phyloP scores from a whole-genome alignment of 2,888 invertebrate genomes.

The Euproctis similis region DNA sequence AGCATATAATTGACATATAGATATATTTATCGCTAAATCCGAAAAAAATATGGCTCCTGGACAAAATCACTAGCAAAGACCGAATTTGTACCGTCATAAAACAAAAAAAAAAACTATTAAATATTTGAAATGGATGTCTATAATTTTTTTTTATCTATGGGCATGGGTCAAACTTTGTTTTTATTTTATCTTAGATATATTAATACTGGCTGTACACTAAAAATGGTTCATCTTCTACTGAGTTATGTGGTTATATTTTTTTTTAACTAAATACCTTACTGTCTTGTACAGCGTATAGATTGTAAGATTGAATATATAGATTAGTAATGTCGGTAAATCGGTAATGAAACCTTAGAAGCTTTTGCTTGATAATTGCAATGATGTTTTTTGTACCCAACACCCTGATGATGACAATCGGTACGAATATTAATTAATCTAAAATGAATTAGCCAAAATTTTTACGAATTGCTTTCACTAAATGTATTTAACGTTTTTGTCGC shows the following conservation, averaged over 20 bases:
- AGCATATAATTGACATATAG: too few species aligned
- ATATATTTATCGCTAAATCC: too few species aligned
- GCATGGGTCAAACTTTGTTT: constrained; percentile 29
- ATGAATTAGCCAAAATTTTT: constrained; percentile 9
- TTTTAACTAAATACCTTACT: constrained; percentile 17
- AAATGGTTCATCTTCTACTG: constrained; percentile 22
- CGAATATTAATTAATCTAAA: constrained; percentile 7
- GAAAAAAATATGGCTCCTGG: too few species aligned
- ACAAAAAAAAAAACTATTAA: constrained; percentile 11
- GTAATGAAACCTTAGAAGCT: constrained; percentile 21
- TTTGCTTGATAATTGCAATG: constrained; percentile 19
- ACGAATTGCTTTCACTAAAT: too few species aligned
- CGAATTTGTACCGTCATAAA: too few species aligned
- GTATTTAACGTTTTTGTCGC: constrained; percentile 15
- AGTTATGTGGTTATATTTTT: constrained; percentile 24
- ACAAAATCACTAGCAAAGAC: too few species aligned
- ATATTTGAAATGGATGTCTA: neutral
- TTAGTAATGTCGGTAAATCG: constrained; percentile 15
- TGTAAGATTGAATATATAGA: constrained; percentile 19
- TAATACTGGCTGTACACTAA: constrained; percentile 13
- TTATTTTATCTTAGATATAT: too few species aligned
- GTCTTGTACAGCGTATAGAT: constrained; percentile 22
- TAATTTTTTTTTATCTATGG: constrained; percentile 9
- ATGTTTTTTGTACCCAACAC: constrained; percentile 16
- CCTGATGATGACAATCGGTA: constrained; percentile 4